Evolutionary conservation across 2,797 vertebrate species (phyloP), one percentile per base, ranked within the genome.

Genomic region (Sebastes cheni): DNA sequence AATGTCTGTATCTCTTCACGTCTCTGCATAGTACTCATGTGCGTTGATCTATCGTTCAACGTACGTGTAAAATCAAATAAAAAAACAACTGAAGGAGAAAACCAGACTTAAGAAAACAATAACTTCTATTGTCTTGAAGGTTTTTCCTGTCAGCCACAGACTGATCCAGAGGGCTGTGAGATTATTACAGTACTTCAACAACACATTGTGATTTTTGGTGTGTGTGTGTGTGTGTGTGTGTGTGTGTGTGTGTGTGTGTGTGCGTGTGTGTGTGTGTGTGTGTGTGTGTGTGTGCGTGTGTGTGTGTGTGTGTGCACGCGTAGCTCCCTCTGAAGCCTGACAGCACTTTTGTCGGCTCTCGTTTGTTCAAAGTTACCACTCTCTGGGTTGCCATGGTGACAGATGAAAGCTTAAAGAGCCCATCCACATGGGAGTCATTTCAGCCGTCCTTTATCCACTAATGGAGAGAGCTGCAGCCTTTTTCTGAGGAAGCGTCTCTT

Each of bases 361-460:
- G 73, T 76, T 83, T 82, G 83, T 79, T 83, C 58, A 54, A 59
- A 81, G 79, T 82, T 83, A 61, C 70, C 74, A 60, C 75, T 88
- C 62, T 90, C 52, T 27, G 18, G n/a, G 87, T 91, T 88, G 67
- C 83, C 86, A 70, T 66, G 82, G 88, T 34, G 54, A 89, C 77
- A 0, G 13, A 8, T 74, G 59, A 86, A 80, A 74, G 79, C 85
- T 80, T 84, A 77, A 85, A 82, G 77, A 87, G 86, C 84, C 72
- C 60, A 59, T 89, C 83, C 52, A 80, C 61, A 4, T 71, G 20
- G 79, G 83, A 87, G 68, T 84, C 73, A 82, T 89, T 87, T 83
- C 64, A 83, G 64, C 64, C 50, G 34, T 80, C 83, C 58, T 50
- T 88, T 79, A 75, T 69, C 70, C 66, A 30, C 75, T 85, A 85